Percentiles rank a stretch among this genome's conserved stretches.
phyloP scores from a whole-genome alignment of 2,888 invertebrate genomes.

The Gymnosoma rotundatum region DNA sequence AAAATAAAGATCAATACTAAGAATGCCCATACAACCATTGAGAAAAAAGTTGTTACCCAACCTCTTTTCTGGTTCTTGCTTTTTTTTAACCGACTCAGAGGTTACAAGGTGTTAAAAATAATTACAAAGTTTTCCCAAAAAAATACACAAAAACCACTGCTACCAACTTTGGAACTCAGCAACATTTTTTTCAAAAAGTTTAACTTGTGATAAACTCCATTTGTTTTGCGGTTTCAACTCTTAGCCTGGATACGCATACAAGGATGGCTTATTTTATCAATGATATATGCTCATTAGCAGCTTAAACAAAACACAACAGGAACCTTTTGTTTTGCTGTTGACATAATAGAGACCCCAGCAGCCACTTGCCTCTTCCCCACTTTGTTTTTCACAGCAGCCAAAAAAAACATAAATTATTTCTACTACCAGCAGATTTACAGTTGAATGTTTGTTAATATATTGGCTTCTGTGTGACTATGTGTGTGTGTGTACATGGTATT shows the following conservation, averaged over 20 bases:
- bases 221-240: constrained; percentile 61
- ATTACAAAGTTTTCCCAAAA: constrained; percentile 31
- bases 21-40: no score
- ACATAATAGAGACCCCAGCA: constrained; percentile 44
- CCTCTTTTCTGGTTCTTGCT: background rate
- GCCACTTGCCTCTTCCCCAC: background rate
- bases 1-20: no score
- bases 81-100: background rate
- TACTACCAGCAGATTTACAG: constrained; percentile 43
- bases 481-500: constrained; percentile 9
- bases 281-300: constrained; percentile 69
- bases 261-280: constrained; percentile 53
- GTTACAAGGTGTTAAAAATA: constrained; percentile 26
- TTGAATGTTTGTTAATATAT: background rate
- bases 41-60: no score
- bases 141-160: constrained; percentile 32
- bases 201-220: constrained; percentile 60
- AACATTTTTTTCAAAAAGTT: constrained; percentile 17
- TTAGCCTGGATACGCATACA: background rate
- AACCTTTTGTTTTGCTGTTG: constrained; percentile 58
- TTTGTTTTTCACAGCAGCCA: background rate
- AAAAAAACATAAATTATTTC: constrained; percentile 51
- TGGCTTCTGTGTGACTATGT: background rate
- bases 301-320: constrained; percentile 48
- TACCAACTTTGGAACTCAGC: constrained; percentile 20